Conservation (phyloP, 2,888 invertebrate species). For the Ypsolopha scabrella region DNA sequence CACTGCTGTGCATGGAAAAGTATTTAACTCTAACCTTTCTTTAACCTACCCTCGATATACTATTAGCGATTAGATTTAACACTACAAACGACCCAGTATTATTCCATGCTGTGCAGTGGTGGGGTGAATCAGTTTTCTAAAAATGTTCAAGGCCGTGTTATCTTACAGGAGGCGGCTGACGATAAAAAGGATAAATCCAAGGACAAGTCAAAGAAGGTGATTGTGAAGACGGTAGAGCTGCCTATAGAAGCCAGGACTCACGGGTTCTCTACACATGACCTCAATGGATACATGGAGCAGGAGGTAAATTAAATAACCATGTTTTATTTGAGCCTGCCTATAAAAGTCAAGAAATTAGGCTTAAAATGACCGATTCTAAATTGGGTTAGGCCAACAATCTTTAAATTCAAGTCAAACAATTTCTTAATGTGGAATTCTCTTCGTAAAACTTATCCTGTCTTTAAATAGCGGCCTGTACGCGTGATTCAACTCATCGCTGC, state of each 20-base stretch:
- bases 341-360: too few species aligned
- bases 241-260: conserved; percentile 83
- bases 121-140: conserved; percentile 30
- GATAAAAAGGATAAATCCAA: conserved; percentile 77
- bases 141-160: conserved; percentile 36
- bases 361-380: too few species aligned
- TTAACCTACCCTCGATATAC: too few species aligned
- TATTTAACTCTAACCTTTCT: not conserved
- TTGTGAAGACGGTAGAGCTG: conserved; percentile 85
- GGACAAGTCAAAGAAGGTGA: conserved; percentile 75
- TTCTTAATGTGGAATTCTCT: too few species aligned
- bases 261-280: conserved; percentile 77
- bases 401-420: too few species aligned
- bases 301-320: conserved; percentile 68
- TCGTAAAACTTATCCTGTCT: too few species aligned
- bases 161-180: conserved; percentile 63
- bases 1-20: conserved; percentile 44
- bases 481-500: too few species aligned
- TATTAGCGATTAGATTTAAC: too few species aligned
- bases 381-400: too few species aligned
- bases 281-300: conserved; percentile 82
- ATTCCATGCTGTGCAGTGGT: conserved; percentile 45
- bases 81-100: conserved; percentile 3
- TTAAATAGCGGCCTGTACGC: too few species aligned
- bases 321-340: not conserved